Evolutionary conservation across 2,888 invertebrate genomes (phyloP).

Genomic region (Aphodius granarius): DNA sequence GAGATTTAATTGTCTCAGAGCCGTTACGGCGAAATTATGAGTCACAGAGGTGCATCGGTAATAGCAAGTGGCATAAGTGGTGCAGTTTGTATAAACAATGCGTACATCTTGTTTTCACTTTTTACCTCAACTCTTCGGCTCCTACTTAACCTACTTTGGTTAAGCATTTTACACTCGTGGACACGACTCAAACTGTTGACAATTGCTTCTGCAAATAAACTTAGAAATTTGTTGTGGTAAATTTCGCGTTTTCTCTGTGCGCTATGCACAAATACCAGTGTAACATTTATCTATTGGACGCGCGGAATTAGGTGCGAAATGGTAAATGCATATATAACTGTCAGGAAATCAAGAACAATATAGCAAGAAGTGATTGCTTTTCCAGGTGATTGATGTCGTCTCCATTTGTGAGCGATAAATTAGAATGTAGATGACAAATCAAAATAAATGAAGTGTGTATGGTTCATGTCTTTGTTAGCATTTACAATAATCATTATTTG

Average conservation of each 20-base stretch:
- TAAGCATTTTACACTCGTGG: not conserved
- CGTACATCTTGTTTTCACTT: not conserved
- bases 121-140: not conserved
- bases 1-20: not conserved
- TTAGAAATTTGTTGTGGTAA: not conserved
- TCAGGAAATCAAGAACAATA: not conserved
- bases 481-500: no score
- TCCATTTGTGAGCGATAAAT: not conserved
- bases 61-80: not conserved
- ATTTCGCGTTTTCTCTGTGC: not conserved
- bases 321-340: not conserved
- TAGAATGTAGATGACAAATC: not conserved
- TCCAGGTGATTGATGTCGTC: not conserved
- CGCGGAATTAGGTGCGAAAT: not conserved
- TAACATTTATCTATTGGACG: not conserved
- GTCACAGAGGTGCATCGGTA: not conserved
- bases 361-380: not conserved
- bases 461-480: no score
- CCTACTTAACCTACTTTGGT: not conserved
- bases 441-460: not conserved
- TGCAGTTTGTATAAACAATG: not conserved
- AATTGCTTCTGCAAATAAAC: not conserved
- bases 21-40: not conserved
- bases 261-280: not conserved
- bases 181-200: not conserved